Evolutionary conservation across 1,140 invertebrate species (phyloP).

Genomic region (Oryctes rhinoceros): DNA sequence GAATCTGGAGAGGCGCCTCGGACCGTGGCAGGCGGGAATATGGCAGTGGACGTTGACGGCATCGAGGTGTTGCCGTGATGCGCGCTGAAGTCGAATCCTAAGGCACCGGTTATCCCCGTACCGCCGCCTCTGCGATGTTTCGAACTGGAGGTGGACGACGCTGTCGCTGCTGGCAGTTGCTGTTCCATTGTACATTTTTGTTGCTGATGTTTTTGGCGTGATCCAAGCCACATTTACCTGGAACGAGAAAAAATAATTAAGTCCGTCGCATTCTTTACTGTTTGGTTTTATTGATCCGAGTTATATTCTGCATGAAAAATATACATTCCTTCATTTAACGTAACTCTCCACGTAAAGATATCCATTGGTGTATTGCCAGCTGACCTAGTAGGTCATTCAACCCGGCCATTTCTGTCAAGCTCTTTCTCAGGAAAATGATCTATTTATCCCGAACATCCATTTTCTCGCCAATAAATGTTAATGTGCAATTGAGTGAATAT

Average conservation of each 20-base stretch:
- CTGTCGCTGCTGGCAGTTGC: constrained; percentile 26
- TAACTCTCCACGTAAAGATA: no score
- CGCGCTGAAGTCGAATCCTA: constrained; percentile 24
- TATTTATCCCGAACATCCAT: no score
- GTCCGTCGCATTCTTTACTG: no score
- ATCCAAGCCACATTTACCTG: constrained; percentile 58
- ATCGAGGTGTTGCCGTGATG: constrained; percentile 41
- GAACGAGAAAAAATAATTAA: constrained; percentile 34
- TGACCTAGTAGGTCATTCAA: no score
- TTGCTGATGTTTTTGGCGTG: constrained; percentile 47
- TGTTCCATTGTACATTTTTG: constrained; percentile 53
- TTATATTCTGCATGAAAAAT: no score
- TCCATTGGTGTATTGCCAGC: no score
- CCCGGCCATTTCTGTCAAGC: no score
- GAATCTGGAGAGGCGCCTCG: constrained; percentile 8
- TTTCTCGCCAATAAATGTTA: no score
- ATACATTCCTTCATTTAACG: no score
- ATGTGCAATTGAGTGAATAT: no score
- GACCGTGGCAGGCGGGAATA: neutral
- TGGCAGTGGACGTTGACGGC: constrained; percentile 42
- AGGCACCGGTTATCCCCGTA: constrained; percentile 10
- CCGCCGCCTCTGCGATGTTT: constrained; percentile 44
- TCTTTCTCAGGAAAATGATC: no score
- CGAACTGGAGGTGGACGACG: constrained; percentile 33
- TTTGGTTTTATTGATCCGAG: no score